Conservation (phyloP, 2,797 vertebrate species). For the Nothura maculosa region DNA sequence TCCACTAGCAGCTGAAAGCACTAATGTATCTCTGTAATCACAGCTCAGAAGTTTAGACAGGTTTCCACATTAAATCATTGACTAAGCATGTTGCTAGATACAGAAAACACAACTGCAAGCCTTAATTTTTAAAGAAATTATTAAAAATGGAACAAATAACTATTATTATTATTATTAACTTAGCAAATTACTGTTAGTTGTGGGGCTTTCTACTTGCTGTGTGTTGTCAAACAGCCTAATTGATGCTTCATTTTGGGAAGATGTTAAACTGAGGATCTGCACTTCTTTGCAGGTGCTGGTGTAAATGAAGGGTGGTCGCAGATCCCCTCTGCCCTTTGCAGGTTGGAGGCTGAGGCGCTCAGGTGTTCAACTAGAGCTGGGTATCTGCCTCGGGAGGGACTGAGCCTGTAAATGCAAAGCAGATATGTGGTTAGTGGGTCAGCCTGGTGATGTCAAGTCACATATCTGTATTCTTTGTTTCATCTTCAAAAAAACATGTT, state of each 20-base stretch:
- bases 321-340: rapidly evolving
- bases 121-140: neutral
- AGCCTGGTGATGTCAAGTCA: neutral
- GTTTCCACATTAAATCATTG: neutral
- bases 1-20: neutral
- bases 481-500: neutral
- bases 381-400: neutral
- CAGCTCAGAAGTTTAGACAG: neutral
- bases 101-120: neutral
- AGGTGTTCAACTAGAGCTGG: neutral
- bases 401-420: neutral
- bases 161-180: neutral
- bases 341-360: rapidly evolving
- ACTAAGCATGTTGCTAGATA: neutral
- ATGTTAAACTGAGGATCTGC: neutral
- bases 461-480: rapidly evolving
- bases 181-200: neutral
- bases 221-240: neutral
- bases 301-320: neutral
- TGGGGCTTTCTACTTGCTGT: neutral
- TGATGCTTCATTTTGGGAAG: neutral
- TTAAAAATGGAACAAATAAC: neutral
- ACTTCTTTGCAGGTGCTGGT: neutral
- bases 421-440: neutral
- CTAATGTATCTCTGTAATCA: neutral